phyloP scores from a whole-genome alignment of 37 sponge, comb jelly and placozoan genomes.

The Theonella swinhoei region DNA sequence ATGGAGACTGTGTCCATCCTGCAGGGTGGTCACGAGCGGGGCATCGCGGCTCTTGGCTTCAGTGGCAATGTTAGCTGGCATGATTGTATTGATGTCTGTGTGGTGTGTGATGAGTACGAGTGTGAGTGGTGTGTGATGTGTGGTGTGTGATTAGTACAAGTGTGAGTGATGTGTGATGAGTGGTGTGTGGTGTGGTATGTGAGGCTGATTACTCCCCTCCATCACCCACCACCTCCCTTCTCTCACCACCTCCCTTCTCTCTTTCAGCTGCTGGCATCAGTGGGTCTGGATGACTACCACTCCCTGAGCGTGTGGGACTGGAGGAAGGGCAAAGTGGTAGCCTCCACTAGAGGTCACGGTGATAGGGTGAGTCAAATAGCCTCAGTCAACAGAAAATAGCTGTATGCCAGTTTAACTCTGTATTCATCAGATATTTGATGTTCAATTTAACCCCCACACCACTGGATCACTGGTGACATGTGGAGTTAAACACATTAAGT shows the following conservation, averaged over 20 bases:
- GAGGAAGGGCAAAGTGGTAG: constrained; percentile 80
- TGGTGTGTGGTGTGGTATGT: too few relatives aligned
- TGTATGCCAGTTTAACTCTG: neutral
- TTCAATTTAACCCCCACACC: constrained; percentile 81
- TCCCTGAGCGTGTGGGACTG: constrained; percentile 89
- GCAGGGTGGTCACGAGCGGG: constrained; percentile 84
- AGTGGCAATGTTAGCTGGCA: constrained; percentile 83
- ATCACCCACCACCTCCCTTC: too few relatives aligned
- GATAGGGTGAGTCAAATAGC: too few relatives aligned
- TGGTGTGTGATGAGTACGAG: too few relatives aligned
- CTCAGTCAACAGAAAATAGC: too few relatives aligned
- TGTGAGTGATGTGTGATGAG: too few relatives aligned
- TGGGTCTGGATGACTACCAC: constrained; percentile 91
- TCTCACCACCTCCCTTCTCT: too few relatives aligned
- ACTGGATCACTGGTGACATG: constrained; percentile 71
- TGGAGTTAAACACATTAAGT: constrained; percentile 97
- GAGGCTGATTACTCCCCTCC: too few relatives aligned
- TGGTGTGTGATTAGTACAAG: too few relatives aligned
- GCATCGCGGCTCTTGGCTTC: constrained; percentile 82
- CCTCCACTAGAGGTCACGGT: constrained; percentile 70
- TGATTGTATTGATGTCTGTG: neutral
- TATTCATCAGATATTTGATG: constrained; percentile 77
- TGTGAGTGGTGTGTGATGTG: too few relatives aligned
- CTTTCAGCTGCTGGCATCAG: constrained; percentile 79
- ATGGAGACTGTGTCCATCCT: constrained; percentile 87